Conservation (phyloP, 2,888 invertebrate species). For the Ariolimax columbianus region DNA sequence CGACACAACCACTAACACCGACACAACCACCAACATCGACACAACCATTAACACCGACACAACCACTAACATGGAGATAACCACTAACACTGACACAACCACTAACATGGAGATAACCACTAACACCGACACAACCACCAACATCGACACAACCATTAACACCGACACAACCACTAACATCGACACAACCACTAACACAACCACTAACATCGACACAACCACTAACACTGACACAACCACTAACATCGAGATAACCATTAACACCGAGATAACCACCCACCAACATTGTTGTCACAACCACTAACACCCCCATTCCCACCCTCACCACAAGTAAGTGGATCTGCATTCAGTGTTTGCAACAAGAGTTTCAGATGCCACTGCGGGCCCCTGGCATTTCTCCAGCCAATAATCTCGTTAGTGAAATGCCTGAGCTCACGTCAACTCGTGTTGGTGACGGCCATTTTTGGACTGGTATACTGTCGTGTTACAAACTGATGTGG, state of each 20-base stretch:
- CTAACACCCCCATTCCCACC: not conserved
- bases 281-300: not conserved
- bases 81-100: too few species aligned
- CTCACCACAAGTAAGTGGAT: not conserved
- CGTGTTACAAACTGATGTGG: not conserved
- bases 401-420: not conserved
- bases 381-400: not conserved
- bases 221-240: not conserved
- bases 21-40: too few species aligned
- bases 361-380: conserved; percentile 24
- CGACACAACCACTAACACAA: too few species aligned
- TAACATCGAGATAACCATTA: too few species aligned
- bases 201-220: not conserved
- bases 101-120: too few species aligned
- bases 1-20: too few species aligned
- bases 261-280: too few species aligned
- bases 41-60: too few species aligned
- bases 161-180: too few species aligned
- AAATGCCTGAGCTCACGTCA: not conserved
- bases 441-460: not conserved
- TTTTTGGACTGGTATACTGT: not conserved
- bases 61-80: too few species aligned
- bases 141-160: too few species aligned
- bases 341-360: conserved; percentile 19
- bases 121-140: too few species aligned